Percentiles rank a stretch among this genome's conserved stretches.
Conservation (phyloP, 2,888 invertebrate genomes). For the Chalcosyrphus nemorum region DNA sequence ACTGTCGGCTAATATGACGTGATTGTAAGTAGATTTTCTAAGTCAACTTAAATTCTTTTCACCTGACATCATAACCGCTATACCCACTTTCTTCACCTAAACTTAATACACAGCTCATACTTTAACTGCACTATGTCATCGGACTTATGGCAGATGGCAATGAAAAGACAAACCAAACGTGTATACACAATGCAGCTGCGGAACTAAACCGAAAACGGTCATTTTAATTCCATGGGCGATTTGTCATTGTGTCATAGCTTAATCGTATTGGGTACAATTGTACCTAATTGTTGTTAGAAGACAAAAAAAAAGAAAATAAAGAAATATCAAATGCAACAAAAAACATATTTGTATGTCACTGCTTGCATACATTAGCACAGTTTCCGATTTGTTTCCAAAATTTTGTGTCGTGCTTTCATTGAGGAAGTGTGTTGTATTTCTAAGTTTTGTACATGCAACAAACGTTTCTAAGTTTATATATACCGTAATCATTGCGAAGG, state of each 20-base stretch:
- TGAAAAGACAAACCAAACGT: not conserved
- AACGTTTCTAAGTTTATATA: not conserved
- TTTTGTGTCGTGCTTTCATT: not conserved
- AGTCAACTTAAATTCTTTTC: not conserved
- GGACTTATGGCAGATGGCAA: not conserved
- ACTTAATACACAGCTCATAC: not conserved
- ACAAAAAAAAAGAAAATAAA: not conserved
- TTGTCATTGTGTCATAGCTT: not conserved
- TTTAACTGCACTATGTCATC: not conserved
- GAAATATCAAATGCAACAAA: not conserved
- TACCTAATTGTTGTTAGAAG: not conserved
- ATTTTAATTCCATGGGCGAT: not conserved
- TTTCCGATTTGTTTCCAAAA: not conserved
- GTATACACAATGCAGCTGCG: not conserved
- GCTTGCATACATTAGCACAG: conserved; percentile 4
- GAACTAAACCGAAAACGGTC: not conserved
- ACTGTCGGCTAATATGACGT: too few relatives aligned
- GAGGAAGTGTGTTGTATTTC: not conserved
- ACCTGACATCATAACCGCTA: not conserved
- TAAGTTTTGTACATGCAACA: not conserved
- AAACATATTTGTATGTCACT: not conserved
- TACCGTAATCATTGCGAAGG: not conserved
- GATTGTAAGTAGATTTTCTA: too few relatives aligned
- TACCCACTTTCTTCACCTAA: not conserved
- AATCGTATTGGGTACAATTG: not conserved